phyloP scores from a whole-genome alignment of 2,888 invertebrate genomes.

The Tetheella fluctuosa region DNA sequence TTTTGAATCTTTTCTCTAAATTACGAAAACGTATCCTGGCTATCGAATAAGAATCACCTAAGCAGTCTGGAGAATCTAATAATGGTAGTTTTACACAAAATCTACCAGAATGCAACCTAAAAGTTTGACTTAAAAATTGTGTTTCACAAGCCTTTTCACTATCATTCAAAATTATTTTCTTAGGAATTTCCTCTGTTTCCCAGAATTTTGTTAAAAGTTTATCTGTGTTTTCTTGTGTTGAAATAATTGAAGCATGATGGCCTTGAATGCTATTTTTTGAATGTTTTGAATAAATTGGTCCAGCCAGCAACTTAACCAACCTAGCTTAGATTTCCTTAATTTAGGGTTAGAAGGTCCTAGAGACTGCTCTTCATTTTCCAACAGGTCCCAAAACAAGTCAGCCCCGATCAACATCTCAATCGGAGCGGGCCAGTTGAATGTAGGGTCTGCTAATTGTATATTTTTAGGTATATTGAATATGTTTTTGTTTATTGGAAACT shows the following conservation, averaged over 20 bases:
- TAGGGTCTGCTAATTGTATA: conserved; percentile 28
- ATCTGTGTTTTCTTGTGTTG: conserved; percentile 11
- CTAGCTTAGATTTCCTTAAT: conserved; percentile 21
- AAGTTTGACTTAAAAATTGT: conserved; percentile 23
- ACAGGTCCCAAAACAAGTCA: conserved; percentile 30
- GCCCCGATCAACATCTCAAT: conserved; percentile 29
- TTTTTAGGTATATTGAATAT: conserved; percentile 21
- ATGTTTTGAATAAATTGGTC: conserved; percentile 12
- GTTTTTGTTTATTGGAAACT: conserved; percentile 14
- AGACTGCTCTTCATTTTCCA: conserved; percentile 14
- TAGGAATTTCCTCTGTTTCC: too few relatives aligned
- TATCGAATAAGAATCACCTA: conserved; percentile 24
- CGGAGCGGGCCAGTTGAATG: conserved; percentile 22
- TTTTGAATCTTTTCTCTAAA: conserved; percentile 24
- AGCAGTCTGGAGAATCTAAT: conserved; percentile 22
- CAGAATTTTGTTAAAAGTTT: conserved; percentile 21
- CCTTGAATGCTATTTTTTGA: conserved; percentile 13
- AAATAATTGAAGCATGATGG: conserved; percentile 12
- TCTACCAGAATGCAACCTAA: conserved; percentile 22
- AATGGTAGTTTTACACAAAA: conserved; percentile 29
- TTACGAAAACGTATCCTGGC: conserved; percentile 26
- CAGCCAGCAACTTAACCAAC: conserved; percentile 26
- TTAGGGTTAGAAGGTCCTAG: conserved; percentile 19
- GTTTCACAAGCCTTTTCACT: conserved; percentile 25
- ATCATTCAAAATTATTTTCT: conserved; percentile 16